A percentile compares a stretch with the other conserved stretches of the same genome.
Evolutionary conservation across 2,113 vertebrate genomes (phyloP).

Genomic region (Geococcyx californianus): DNA sequence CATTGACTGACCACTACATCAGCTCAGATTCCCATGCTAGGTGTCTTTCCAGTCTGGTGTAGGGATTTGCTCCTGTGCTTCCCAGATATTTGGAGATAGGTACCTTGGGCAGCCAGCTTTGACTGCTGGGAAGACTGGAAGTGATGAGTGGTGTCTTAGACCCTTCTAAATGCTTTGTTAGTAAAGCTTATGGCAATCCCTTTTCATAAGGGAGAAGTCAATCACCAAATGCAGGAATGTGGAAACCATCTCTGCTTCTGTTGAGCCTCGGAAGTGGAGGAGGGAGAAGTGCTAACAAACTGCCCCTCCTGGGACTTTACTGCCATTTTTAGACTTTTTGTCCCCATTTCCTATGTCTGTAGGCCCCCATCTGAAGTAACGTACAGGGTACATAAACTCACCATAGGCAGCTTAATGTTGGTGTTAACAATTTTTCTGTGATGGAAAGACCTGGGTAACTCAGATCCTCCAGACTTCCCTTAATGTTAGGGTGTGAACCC

Average conservation of each 20-base stretch:
- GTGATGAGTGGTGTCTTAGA: neutral
- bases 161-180: neutral
- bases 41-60: neutral
- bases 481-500: neutral
- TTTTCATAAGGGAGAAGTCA: neutral
- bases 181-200: neutral
- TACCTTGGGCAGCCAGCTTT: neutral
- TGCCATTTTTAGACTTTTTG: neutral
- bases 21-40: neutral
- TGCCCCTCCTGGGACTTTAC: neutral
- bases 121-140: neutral
- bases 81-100: neutral
- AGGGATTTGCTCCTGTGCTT: neutral
- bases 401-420: neutral
- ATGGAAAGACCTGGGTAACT: neutral
- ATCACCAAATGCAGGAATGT: neutral
- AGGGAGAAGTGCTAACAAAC: neutral
- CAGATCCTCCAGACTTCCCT: neutral
- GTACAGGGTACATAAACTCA: neutral
- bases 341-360: no score
- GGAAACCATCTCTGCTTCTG: neutral
- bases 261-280: neutral
- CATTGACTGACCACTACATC: accelerated
- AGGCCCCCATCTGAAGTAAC: neutral
- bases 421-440: neutral